Conservation (phyloP, 1,140 invertebrate species). For the Thaumetopoea pityocampa region DNA sequence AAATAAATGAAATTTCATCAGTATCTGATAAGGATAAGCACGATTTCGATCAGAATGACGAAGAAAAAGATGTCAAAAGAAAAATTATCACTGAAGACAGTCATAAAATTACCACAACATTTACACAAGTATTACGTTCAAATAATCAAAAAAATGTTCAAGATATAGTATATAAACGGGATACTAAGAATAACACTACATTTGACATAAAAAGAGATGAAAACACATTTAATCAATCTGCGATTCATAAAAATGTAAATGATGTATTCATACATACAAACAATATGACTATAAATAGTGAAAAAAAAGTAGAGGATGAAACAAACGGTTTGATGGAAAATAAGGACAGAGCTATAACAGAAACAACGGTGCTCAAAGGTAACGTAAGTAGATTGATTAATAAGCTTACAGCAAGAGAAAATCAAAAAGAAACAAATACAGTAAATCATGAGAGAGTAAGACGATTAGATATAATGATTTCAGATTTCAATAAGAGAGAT, state of each 20-base stretch:
- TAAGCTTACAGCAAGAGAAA: constrained; percentile 29
- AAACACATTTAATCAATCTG: not conserved
- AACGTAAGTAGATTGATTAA: constrained; percentile 50
- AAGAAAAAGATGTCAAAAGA: too few relatives aligned
- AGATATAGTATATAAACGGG: too few relatives aligned
- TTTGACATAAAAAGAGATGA: not conserved
- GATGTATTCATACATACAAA: not conserved
- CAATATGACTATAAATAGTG: not conserved
- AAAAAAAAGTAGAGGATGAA: constrained; percentile 2
- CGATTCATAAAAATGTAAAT: not conserved
- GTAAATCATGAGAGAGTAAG: constrained; percentile 20
- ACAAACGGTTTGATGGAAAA: not conserved
- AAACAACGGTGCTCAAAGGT: constrained; percentile 39
- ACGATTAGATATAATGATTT: too few relatives aligned
- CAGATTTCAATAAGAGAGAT: too few relatives aligned
- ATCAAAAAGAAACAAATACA: constrained; percentile 1
- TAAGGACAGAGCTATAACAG: constrained; percentile 13
- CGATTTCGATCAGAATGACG: too few relatives aligned
- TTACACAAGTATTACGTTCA: too few relatives aligned
- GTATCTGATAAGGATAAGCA: too few relatives aligned
- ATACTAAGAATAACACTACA: too few relatives aligned
- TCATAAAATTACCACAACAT: too few relatives aligned
- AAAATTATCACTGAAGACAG: too few relatives aligned
- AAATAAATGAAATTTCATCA: too few relatives aligned
- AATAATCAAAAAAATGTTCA: too few relatives aligned